Evolutionary conservation across 2,888 invertebrate species (phyloP), one percentile per base, ranked within the genome.

Genomic region (Melolontha melolontha): DNA sequence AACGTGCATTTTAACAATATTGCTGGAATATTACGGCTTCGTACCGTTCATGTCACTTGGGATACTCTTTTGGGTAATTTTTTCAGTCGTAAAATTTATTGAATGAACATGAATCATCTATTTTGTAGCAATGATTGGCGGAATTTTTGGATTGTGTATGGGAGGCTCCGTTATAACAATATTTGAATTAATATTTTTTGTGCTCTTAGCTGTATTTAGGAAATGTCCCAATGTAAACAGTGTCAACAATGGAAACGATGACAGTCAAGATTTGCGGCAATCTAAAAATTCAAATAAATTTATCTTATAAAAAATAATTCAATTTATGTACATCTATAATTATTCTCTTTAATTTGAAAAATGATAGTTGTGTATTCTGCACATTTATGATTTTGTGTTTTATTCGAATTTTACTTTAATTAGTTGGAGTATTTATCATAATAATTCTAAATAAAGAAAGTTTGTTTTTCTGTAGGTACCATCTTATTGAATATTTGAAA

Each of bases 111-210:
- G 16, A 6, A 34, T 34, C 6, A 5, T 27, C 8, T 27, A 29
- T 34, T 16, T 77, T 79, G 54, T 80, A 89, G 89, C 89, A 0
- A 87, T 88, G 52, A 85, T 89, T 50, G 89, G 89, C 0, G 89
- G 89, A 1, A 87, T 89, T 41, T 88, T 88, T 66, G 88, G 89
- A 0, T 80, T 89, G 0, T 89, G 89, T 64, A 79, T 89, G 0
- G 89, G 89, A 0, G 89, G 89, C 0, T 89, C 89, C 0, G 84
- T 89, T 29, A 82, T 89, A 64, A 89, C 88, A 73, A 70, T 89
- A 14, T 83, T 89, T 5, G 89, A 89, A 79, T 72, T 88, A 4
- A 11, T 87, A 1, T 89, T 66, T 50, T 59, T 66, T 7, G 1
- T 59, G 1, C 42, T 66, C 12, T 29, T 59, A 10, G 16, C 42